Evolutionary conservation across 2,888 invertebrate species (phyloP), one percentile per base, ranked within the genome.

Genomic region (Holacanthella duospinosa): DNA sequence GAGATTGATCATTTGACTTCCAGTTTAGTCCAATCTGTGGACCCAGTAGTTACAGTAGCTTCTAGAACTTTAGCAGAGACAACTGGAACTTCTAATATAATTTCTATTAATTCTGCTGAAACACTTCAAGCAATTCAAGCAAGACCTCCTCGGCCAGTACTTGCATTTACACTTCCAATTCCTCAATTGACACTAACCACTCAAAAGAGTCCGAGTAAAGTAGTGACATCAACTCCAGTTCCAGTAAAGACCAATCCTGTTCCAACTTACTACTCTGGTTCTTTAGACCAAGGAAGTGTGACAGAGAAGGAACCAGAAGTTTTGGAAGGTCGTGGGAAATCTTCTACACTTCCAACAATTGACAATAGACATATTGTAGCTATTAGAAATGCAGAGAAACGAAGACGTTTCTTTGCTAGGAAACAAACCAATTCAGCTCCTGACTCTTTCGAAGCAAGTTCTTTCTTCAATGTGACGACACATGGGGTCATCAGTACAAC

Each of bases 381-480:
- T 16, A 61, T 66, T 27, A 55, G 69, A 44, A 71, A 68, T 56
- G 70, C 74, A 29, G 74, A 75, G 68, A 73, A 76, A 64, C 63
- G 75, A 60, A 60, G 74, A 55, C 65, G 73, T 12, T 74, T 75
- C 63, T 76, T 76, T 62, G 69, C 75, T 55, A 67, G 75, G 43
- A 77, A 77, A 64, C 76, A 77, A 63, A 76, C 77, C 19, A 76
- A 75, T 62, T 77, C 77, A n/a, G 77, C 77, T 0, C 77, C 77
- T 4, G 76, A 76, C 65, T 75, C 76, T 1, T 75, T 75, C 48
- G 76, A 76, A 55, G 63, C 12, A 21, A 62, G 55, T 54, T 25
- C 43, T 3, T 59, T 53, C 27, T 48, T 62, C 53, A 28, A 60
- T 60, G 55, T 58, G n/a, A 53, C 67, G 36, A 66, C 69, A 61